These are phyloP conservation scores for Masticophis lateralis DNA, from an alignment of 2,797 vertebrate genomes.

Conservation along the genomic window DNA sequence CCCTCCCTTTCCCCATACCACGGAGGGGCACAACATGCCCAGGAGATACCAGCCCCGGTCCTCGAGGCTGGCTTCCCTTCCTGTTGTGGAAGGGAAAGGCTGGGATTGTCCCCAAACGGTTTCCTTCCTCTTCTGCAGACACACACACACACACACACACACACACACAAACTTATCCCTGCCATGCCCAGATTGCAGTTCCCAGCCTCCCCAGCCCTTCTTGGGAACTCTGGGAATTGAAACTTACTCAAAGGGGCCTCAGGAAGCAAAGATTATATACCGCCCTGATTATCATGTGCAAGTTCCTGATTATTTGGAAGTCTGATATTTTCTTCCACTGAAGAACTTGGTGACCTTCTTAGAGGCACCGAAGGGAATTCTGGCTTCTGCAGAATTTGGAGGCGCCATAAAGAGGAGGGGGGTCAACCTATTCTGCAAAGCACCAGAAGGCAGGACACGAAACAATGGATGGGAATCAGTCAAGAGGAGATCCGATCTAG, in stretches of 20 bases:
- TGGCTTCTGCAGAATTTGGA: background rate
- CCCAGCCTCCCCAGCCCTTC: background rate
- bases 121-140: background rate
- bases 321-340: background rate
- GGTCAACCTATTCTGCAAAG: too few relatives aligned
- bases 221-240: background rate
- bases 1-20: background rate
- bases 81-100: background rate
- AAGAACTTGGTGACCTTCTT: background rate
- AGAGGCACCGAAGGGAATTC: background rate
- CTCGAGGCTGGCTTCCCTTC: background rate
- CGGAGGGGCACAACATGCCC: background rate
- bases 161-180: background rate
- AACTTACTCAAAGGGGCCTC: background rate
- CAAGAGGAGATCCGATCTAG: too few relatives aligned
- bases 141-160: background rate
- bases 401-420: too few relatives aligned
- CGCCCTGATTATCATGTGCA: background rate
- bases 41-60: background rate
- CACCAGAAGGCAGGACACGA: too few relatives aligned
- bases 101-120: background rate
- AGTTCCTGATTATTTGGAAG: background rate
- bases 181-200: background rate
- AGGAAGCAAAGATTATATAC: background rate
- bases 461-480: accelerated